Evolutionary conservation across 2,888 invertebrate species (phyloP).

Genomic region (Branchellion lobata): DNA sequence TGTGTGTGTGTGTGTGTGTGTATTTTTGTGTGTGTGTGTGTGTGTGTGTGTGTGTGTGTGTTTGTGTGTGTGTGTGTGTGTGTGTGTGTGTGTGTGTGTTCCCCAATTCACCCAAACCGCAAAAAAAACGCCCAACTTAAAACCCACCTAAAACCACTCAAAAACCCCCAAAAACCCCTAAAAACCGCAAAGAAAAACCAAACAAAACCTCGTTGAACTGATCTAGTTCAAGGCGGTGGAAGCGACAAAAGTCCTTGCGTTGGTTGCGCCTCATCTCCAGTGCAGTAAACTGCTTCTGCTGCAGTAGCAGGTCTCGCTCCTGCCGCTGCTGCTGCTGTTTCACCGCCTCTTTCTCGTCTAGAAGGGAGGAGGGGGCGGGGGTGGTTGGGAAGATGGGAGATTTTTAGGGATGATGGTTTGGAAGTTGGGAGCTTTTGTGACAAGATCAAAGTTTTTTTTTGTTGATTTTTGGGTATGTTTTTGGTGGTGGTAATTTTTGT

Average conservation of each 20-base stretch:
- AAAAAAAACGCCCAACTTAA: background rate
- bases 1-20: too few species aligned
- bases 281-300: conserved; percentile 43
- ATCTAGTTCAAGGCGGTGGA: conserved; percentile 48
- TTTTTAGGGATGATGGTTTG: too few species aligned
- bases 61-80: too few species aligned
- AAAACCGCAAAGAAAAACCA: background rate
- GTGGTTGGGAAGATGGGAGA: background rate
- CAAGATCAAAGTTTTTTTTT: too few species aligned
- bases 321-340: conserved; percentile 79
- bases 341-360: conserved; percentile 81
- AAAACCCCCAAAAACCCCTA: background rate
- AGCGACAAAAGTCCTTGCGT: conserved; percentile 46
- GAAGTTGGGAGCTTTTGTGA: too few species aligned
- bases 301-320: conserved; percentile 23
- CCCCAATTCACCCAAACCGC: too few species aligned
- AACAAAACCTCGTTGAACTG: conserved; percentile 46
- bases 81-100: too few species aligned
- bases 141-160: background rate
- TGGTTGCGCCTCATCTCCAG: conserved; percentile 48
- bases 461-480: too few species aligned
- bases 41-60: too few species aligned
- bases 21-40: too few species aligned
- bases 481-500: too few species aligned
- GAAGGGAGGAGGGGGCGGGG: too few species aligned